A percentile compares a stretch with the other conserved stretches of the same genome.
Conservation (phyloP, 1,140 invertebrate genomes). For the Hylyphantes graminicola region DNA sequence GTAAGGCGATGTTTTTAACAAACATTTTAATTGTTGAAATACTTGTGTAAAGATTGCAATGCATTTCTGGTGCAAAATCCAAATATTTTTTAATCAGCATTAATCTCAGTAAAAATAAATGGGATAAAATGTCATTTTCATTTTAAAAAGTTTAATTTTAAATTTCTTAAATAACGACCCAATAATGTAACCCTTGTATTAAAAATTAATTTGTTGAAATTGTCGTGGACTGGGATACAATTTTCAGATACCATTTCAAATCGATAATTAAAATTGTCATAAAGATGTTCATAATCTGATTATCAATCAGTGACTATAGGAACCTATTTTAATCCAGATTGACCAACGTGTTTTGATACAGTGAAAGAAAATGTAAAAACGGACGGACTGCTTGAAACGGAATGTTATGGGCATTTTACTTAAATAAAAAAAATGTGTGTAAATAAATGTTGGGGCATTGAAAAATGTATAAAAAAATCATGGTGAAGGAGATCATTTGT, state of each 20-base stretch:
- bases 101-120: too few species aligned
- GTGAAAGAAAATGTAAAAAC: too few species aligned
- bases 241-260: not conserved
- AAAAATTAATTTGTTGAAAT: not conserved
- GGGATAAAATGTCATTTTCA: too few species aligned
- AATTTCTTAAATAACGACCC: too few species aligned
- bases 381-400: not conserved
- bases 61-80: too few species aligned
- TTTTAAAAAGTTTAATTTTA: too few species aligned
- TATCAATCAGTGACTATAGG: not conserved
- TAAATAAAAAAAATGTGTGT: slow-evolving; percentile 34
- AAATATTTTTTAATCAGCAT: too few species aligned
- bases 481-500: slow-evolving; percentile 38
- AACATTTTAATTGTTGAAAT: too few species aligned
- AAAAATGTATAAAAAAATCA: slow-evolving; percentile 42
- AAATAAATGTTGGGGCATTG: slow-evolving; percentile 26
- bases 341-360: not conserved
- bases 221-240: not conserved
- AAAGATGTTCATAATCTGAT: not conserved
- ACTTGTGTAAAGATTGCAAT: too few species aligned
- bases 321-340: not conserved
- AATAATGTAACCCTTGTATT: too few species aligned
- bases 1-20: too few species aligned
- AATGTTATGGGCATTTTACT: slow-evolving; percentile 23
- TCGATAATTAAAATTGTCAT: not conserved